Conservation (phyloP, 2,888 invertebrate genomes). For the Coenonympha glycerion region DNA sequence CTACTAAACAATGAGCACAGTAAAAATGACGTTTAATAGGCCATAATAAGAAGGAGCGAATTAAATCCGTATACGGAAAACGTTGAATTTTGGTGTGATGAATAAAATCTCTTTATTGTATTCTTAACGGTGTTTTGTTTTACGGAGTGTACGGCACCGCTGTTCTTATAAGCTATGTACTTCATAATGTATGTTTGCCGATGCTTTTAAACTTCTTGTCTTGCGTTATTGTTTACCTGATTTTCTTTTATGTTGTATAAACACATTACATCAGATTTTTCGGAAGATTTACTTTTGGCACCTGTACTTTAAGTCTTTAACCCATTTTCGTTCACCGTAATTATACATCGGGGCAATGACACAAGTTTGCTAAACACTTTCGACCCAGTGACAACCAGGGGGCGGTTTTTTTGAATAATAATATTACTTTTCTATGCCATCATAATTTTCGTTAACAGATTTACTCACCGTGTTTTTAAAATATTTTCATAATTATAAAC, state of each 20-base stretch:
- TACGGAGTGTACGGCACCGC: constrained; percentile 14
- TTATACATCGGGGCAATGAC: too few species aligned
- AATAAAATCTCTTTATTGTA: constrained; percentile 18
- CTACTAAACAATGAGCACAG: constrained; percentile 28
- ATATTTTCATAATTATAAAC: too few species aligned
- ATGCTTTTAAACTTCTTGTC: constrained; percentile 2
- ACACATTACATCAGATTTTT: too few species aligned
- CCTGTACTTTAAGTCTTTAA: too few species aligned
- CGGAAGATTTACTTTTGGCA: too few species aligned
- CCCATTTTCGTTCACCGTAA: too few species aligned
- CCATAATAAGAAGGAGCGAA: constrained; percentile 29
- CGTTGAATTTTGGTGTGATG: constrained; percentile 15
- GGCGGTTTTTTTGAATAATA: too few species aligned
- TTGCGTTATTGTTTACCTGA: constrained; percentile 10
- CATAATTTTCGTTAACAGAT: too few species aligned
- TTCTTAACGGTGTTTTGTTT: constrained; percentile 22
- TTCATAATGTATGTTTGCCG: constrained; percentile 2
- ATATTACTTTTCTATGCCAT: too few species aligned
- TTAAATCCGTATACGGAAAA: constrained; percentile 27
- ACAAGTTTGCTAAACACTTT: too few species aligned
- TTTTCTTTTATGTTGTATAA: constrained; percentile 6
- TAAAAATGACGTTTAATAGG: constrained; percentile 29
- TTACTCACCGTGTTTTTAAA: too few species aligned
- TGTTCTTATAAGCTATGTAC: constrained; percentile 13
- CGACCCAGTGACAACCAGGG: too few species aligned